Conservation (phyloP, 2,113 vertebrate genomes). For the Cariama cristata region DNA sequence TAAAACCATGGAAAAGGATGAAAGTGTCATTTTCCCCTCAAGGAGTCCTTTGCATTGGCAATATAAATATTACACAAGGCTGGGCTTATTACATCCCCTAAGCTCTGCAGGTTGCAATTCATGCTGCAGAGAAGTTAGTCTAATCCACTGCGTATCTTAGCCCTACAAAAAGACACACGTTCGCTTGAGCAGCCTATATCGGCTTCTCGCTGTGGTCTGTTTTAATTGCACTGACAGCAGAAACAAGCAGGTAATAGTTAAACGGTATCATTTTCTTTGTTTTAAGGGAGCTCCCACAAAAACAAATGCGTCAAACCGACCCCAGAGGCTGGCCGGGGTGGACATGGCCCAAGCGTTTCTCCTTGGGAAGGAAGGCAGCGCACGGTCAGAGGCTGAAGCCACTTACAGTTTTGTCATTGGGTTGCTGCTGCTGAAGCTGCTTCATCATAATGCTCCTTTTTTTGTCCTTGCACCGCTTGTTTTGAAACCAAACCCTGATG, state of each 20-base stretch:
- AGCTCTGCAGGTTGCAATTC: neutral
- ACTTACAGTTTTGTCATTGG: conserved; percentile 97
- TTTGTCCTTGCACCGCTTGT: conserved; percentile 99
- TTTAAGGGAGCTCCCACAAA: neutral
- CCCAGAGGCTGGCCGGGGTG: neutral
- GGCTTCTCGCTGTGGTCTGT: neutral
- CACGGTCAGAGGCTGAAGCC: neutral
- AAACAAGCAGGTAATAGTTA: neutral
- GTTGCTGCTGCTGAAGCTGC: conserved; percentile 95
- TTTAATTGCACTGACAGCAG: neutral
- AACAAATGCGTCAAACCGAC: neutral
- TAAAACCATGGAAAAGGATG: neutral
- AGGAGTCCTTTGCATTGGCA: neutral
- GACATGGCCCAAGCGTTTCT: neutral
- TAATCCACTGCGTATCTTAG: neutral
- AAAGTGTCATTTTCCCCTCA: neutral
- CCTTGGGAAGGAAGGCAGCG: neutral
- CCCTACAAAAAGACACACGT: neutral
- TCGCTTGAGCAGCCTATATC: neutral
- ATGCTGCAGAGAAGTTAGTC: neutral
- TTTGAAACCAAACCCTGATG: conserved; percentile 99
- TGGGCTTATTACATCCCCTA: neutral
- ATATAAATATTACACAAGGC: neutral
- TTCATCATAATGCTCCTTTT: conserved; percentile 97
- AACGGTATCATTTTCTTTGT: neutral